Evolutionary conservation across 2,113 vertebrate genomes (phyloP).

Genomic region (Dasypus novemcinctus): DNA sequence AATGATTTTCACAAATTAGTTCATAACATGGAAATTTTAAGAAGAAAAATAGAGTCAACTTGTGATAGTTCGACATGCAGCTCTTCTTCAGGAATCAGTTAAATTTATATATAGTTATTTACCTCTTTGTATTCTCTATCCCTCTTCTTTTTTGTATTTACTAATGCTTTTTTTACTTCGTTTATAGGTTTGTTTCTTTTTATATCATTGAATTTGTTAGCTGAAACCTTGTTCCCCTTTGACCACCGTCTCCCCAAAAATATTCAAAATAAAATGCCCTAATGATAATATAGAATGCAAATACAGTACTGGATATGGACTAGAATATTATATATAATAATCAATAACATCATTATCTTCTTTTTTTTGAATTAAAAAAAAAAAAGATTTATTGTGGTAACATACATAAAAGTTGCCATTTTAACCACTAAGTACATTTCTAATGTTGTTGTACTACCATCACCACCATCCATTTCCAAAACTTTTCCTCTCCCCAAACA

Average conservation of each 20-base stretch:
- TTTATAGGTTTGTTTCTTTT: not conserved
- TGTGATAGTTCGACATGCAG: rapidly evolving
- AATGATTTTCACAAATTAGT: not conserved
- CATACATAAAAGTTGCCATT: too few relatives aligned
- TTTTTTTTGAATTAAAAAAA: too few relatives aligned
- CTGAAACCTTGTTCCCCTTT: not conserved
- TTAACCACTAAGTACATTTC: too few relatives aligned
- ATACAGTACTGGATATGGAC: not conserved
- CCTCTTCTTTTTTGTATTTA: not conserved
- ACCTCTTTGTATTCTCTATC: not conserved
- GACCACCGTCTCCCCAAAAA: not conserved
- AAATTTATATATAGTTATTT: not conserved
- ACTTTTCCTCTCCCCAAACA: too few relatives aligned
- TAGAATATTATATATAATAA: not conserved
- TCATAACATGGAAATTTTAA: not conserved
- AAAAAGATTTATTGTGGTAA: too few relatives aligned
- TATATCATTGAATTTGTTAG: not conserved
- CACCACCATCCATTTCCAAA: too few relatives aligned
- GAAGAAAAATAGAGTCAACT: not conserved
- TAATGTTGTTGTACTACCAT: too few relatives aligned
- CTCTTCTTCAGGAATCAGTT: not conserved
- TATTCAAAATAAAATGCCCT: not conserved
- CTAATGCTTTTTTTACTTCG: not conserved
- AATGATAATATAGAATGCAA: not conserved
- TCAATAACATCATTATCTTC: not conserved